Evolutionary conservation across 2,113 vertebrate species (phyloP).

Genomic region (Megaceryle torquata): DNA sequence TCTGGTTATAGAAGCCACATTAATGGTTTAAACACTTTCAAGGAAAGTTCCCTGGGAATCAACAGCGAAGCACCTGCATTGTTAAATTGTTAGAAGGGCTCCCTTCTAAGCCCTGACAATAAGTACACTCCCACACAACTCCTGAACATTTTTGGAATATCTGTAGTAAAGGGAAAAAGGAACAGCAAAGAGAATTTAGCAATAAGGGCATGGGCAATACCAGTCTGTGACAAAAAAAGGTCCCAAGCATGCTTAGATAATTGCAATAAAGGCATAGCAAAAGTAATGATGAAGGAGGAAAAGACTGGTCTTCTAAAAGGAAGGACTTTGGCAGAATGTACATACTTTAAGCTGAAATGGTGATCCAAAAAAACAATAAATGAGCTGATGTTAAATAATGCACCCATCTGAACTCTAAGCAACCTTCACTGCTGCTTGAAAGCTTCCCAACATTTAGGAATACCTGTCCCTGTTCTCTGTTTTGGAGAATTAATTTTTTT

Average conservation of each 20-base stretch:
- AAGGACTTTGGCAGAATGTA: not conserved
- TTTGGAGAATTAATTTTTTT: not conserved
- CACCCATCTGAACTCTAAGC: not conserved
- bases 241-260: not conserved
- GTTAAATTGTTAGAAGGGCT: not conserved
- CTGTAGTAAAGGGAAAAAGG: not conserved
- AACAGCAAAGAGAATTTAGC: not conserved
- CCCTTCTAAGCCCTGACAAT: not conserved
- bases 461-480: not conserved
- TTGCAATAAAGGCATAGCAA: not conserved
- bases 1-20: not conserved
- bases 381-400: not conserved
- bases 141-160: not conserved
- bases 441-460: accelerated
- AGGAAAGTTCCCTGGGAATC: not conserved
- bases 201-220: no score
- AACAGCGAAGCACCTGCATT: not conserved
- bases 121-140: not conserved
- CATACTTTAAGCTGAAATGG: not conserved
- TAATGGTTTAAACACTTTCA: not conserved
- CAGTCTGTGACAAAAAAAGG: not conserved
- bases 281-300: not conserved
- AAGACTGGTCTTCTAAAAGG: not conserved
- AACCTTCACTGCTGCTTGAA: not conserved
- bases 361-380: not conserved